These are phyloP conservation scores for Acanthopagrus latus DNA, from an alignment of 2,797 vertebrate genomes.

Conservation along the genomic window DNA sequence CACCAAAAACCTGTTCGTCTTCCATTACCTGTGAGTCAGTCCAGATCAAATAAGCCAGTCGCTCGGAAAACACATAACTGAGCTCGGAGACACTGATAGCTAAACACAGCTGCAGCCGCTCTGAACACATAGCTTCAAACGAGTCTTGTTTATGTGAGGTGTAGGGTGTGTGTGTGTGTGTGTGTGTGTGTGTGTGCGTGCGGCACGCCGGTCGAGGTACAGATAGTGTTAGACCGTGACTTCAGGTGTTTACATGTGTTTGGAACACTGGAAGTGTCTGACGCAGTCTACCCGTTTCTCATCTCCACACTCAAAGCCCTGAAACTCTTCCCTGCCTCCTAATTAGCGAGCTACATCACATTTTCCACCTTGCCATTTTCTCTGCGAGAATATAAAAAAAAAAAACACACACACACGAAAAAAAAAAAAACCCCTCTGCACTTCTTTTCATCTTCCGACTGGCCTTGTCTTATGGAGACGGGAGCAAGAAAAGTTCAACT, in stretches of 20 bases:
- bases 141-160: conserved; percentile 24
- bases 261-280: conserved; percentile 40
- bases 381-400: conserved; percentile 82
- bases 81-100: conserved; percentile 77
- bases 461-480: conserved; percentile 82
- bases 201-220: conserved; percentile 18
- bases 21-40: conserved; percentile 67
- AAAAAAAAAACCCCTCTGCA: conserved; percentile 83
- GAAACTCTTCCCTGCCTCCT: conserved; percentile 82
- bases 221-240: conserved; percentile 13
- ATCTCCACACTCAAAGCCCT: conserved; percentile 60
- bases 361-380: conserved; percentile 68
- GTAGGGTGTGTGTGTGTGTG: conserved; percentile 4
- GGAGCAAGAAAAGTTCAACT: conserved; percentile 87
- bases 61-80: conserved; percentile 70
- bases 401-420: conserved; percentile 73
- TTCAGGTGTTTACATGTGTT: conserved; percentile 50
- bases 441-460: conserved; percentile 90
- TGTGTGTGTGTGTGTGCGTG: background rate
- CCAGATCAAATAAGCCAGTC: conserved; percentile 81
- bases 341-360: conserved; percentile 88
- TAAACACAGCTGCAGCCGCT: conserved; percentile 88
- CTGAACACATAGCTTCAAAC: conserved; percentile 5
- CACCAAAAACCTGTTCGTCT: conserved; percentile 57
- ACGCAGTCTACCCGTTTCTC: conserved; percentile 70